phyloP scores from a whole-genome alignment of 2,888 invertebrate species.

The Eustalomyia histrio region DNA sequence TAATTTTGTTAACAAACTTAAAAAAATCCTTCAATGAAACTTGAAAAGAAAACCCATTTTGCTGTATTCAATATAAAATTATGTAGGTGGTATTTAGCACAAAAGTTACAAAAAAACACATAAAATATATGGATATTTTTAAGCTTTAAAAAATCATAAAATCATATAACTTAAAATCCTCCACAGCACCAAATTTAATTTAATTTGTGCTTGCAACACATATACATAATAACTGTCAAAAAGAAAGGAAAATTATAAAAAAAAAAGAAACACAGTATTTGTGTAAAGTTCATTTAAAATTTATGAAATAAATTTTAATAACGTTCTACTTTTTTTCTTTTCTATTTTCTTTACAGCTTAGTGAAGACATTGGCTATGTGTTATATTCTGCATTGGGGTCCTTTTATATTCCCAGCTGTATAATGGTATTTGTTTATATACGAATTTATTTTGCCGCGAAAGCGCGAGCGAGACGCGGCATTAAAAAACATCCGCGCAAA shows the following conservation, averaged over 20 bases:
- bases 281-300: slow-evolving; percentile 43
- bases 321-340: slow-evolving; percentile 38
- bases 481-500: slow-evolving; percentile 87
- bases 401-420: slow-evolving; percentile 99
- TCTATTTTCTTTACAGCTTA: slow-evolving; percentile 84
- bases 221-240: slow-evolving; percentile 5
- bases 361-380: slow-evolving; percentile 98
- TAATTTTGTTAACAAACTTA: too few species aligned
- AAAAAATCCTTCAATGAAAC: neutral
- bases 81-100: too few species aligned
- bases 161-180: slow-evolving; percentile 5
- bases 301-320: slow-evolving; percentile 58
- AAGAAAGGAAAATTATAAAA: neutral
- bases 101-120: too few species aligned
- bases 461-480: slow-evolving; percentile 92
- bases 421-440: slow-evolving; percentile 99
- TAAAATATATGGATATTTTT: neutral
- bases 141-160: neutral
- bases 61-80: too few species aligned
- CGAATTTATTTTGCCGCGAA: slow-evolving; percentile 98
- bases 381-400: slow-evolving; percentile 98
- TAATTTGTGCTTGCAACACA: slow-evolving; percentile 51
- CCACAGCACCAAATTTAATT: slow-evolving; percentile 26
- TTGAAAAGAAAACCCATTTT: too few species aligned
- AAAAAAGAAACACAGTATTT: neutral